These are phyloP conservation scores for Cynaeus angustus DNA, from an alignment of 2,888 invertebrate species.

Conservation along the genomic window DNA sequence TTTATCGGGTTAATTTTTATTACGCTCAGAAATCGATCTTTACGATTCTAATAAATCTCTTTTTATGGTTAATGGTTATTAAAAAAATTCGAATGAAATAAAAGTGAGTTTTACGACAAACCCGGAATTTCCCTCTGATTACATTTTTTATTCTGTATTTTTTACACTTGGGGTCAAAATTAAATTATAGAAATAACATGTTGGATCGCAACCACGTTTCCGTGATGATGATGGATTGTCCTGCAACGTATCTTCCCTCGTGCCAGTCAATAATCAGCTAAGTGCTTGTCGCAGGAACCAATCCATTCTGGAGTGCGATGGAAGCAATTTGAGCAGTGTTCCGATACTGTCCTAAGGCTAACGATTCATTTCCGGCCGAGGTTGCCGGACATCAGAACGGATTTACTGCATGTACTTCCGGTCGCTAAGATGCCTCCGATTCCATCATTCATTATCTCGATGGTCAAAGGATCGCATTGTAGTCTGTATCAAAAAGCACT, in stretches of 20 bases:
- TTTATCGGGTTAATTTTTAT: conserved; percentile 28
- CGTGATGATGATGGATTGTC: conserved; percentile 38
- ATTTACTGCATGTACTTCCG: conserved; percentile 64
- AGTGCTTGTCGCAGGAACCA: conserved; percentile 46
- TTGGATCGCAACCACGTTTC: neutral
- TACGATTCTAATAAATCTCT: conserved; percentile 30
- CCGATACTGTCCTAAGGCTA: conserved; percentile 64
- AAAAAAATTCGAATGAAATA: conserved; percentile 16
- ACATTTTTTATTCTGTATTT: conserved; percentile 12
- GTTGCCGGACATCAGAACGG: conserved; percentile 59
- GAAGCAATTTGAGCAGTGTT: conserved; percentile 62
- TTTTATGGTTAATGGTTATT: conserved; percentile 25
- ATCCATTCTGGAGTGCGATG: conserved; percentile 43
- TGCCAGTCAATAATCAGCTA: conserved; percentile 48
- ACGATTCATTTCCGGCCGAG: conserved; percentile 66
- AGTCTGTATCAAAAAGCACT: conserved; percentile 12
- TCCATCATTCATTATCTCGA: conserved; percentile 55
- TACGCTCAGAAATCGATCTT: conserved; percentile 27
- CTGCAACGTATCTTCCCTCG: conserved; percentile 29
- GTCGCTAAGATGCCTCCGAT: conserved; percentile 57
- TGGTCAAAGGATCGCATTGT: conserved; percentile 32
- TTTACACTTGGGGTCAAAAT: conserved; percentile 7
- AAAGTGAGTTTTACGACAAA: conserved; percentile 2
- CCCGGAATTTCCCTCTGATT: conserved; percentile 13
- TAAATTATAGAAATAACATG: conserved; percentile 28